phyloP scores from a whole-genome alignment of 2,888 invertebrate species.

The Nipponacmea schrenckii region DNA sequence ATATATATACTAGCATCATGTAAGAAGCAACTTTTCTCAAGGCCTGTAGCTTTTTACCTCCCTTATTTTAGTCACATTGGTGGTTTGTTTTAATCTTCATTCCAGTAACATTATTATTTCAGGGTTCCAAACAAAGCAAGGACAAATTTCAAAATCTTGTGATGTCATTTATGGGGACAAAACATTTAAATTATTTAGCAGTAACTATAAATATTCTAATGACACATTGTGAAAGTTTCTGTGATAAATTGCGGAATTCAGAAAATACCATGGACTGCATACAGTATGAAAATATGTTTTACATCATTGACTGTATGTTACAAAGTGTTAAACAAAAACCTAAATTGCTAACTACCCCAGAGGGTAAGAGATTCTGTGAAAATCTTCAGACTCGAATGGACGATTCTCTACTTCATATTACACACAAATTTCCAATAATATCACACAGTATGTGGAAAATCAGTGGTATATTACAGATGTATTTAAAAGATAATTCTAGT shows the following conservation, averaged over 20 bases:
- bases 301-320: constrained; percentile 4
- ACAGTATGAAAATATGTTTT: constrained; percentile 10
- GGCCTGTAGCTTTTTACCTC: no score
- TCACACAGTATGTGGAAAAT: constrained; percentile 15
- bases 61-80: no score
- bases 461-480: constrained; percentile 1
- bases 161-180: not conserved
- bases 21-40: no score
- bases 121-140: not conserved
- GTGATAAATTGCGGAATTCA: not conserved
- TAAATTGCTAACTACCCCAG: not conserved
- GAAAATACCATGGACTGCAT: not conserved
- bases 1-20: no score
- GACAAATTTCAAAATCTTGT: not conserved
- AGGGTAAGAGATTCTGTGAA: constrained; percentile 12
- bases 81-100: no score
- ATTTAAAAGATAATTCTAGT: not conserved
- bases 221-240: not conserved
- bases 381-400: constrained; percentile 11
- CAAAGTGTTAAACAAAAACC: not conserved
- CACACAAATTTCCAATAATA: constrained; percentile 2
- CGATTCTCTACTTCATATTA: constrained; percentile 12
- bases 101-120: not conserved
- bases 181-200: not conserved
- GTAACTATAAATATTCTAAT: constrained; percentile 2